Conservation (phyloP, 2,113 vertebrate genomes). For the Nannospalax galili region DNA sequence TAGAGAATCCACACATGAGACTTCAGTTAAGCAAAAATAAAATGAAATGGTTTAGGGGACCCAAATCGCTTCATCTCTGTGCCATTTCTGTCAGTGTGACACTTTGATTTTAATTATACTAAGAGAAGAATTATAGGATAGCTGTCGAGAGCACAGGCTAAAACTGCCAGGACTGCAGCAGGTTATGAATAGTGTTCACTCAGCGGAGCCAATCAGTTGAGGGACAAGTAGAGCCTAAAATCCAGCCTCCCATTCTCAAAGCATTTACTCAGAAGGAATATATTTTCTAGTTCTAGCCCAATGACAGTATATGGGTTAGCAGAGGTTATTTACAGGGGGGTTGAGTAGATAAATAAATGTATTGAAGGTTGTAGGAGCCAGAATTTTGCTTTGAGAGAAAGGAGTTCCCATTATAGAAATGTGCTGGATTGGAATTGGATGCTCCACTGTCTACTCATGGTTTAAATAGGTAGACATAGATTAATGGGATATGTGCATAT, state of each 20-base stretch:
- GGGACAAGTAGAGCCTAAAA: not conserved
- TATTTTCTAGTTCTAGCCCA: not conserved
- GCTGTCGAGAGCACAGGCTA: not conserved
- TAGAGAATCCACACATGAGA: constrained; percentile 62
- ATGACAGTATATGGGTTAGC: not conserved
- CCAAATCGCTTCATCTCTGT: constrained; percentile 40
- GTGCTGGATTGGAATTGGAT: not conserved
- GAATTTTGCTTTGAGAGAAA: not conserved
- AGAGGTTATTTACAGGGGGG: not conserved
- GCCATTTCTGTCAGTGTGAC: constrained; percentile 38
- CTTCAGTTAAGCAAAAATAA: constrained; percentile 61
- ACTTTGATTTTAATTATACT: constrained; percentile 48
- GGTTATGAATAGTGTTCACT: not conserved
- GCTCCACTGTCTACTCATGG: not conserved
- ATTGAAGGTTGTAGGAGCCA: not conserved
- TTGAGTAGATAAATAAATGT: not conserved
- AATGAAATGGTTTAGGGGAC: constrained; percentile 46
- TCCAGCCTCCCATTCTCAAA: not conserved
- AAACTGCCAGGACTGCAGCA: not conserved
- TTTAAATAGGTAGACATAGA: not conserved
- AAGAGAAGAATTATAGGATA: constrained; percentile 50
- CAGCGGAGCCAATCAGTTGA: not conserved
- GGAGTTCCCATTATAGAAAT: not conserved
- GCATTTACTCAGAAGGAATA: not conserved
- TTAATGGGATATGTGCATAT: not conserved